Evolutionary conservation across 2,888 invertebrate species (phyloP).

Genomic region (Anagyrus pseudococci): DNA sequence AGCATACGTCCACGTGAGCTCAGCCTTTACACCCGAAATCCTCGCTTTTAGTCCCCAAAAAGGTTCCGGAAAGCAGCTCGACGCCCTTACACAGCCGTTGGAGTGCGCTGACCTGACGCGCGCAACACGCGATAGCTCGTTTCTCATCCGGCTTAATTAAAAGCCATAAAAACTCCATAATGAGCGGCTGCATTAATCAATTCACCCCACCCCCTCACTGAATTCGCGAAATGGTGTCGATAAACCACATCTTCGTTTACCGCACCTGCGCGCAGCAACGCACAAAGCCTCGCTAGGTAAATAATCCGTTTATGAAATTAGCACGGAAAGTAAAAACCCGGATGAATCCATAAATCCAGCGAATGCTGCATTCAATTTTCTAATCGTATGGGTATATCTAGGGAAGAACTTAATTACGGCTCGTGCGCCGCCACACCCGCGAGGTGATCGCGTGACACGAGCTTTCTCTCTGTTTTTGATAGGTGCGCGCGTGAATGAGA

Average conservation of each 20-base stretch:
- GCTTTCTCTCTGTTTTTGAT: slow-evolving; percentile 15
- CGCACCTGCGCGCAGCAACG: too few relatives aligned
- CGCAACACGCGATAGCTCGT: slow-evolving; percentile 8
- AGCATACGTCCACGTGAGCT: slow-evolving; percentile 39
- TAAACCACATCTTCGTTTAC: too few relatives aligned
- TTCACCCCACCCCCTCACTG: not conserved
- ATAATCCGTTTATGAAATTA: too few relatives aligned
- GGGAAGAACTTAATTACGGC: slow-evolving; percentile 25
- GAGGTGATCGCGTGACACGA: slow-evolving; percentile 24
- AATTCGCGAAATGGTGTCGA: not conserved
- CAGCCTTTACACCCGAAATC: not conserved
- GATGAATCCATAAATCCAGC: too few relatives aligned
- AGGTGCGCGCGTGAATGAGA: slow-evolving; percentile 14
- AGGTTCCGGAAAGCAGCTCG: not conserved
- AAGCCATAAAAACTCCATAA: slow-evolving; percentile 10
- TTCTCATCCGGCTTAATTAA: slow-evolving; percentile 30
- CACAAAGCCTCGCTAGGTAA: too few relatives aligned
- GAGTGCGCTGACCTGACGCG: not conserved
- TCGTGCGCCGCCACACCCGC: slow-evolving; percentile 25
- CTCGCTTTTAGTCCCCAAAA: slow-evolving; percentile 13
- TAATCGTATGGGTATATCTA: not conserved
- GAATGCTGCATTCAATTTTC: not conserved
- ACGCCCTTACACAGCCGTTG: not conserved
- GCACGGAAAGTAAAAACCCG: too few relatives aligned
- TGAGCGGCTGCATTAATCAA: not conserved